Evolutionary conservation across 1,140 invertebrate genomes (phyloP).

Genomic region (Temnothorax curvispinosus): DNA sequence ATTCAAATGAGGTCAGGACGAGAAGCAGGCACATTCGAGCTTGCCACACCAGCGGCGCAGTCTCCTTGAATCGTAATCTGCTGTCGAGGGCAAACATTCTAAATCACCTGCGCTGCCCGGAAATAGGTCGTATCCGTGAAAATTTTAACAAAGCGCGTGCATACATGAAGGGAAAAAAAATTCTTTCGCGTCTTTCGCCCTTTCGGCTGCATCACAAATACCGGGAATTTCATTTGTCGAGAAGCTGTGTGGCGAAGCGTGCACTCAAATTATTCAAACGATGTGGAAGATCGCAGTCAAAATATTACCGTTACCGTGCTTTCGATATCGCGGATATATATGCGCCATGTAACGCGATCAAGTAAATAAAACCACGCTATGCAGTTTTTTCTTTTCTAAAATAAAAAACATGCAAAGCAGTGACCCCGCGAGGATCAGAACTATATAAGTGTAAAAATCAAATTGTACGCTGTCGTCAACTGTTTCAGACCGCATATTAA

Average conservation of each 20-base stretch:
- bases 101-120: constrained; percentile 53
- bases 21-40: constrained; percentile 36
- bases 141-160: constrained; percentile 51
- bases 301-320: not conserved
- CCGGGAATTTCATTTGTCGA: constrained; percentile 1
- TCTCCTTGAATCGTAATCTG: constrained; percentile 61
- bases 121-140: constrained; percentile 55
- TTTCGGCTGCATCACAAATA: constrained; percentile 6
- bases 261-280: constrained; percentile 19
- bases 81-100: constrained; percentile 61
- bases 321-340: not conserved
- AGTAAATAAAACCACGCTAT: not conserved
- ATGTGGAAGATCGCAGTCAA: not conserved
- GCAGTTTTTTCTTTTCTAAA: not conserved
- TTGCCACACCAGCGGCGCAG: constrained; percentile 15
- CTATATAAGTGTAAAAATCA: not conserved
- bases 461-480: not conserved
- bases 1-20: constrained; percentile 66
- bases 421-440: not conserved
- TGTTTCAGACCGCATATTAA: not conserved
- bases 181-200: constrained; percentile 3
- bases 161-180: constrained; percentile 1
- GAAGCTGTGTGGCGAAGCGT: not conserved
- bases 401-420: not conserved
- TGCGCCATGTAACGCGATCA: not conserved